These are phyloP conservation scores for Cremastinae sp. DNA, from an alignment of 2,888 invertebrate species.

Conservation along the genomic window DNA sequence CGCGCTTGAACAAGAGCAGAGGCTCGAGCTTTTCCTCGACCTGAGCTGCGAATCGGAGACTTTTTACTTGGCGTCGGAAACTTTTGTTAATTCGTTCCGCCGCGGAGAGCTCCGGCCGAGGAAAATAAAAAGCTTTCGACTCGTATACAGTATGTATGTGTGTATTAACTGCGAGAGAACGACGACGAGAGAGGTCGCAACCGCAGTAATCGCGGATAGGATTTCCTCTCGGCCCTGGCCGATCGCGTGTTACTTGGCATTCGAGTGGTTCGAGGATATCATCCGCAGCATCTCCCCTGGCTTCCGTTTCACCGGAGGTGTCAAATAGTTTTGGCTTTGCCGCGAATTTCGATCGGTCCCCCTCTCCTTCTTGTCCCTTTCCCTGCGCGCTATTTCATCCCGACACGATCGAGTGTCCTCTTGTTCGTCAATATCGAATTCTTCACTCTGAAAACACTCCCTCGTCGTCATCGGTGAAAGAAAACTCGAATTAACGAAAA, in stretches of 20 bases:
- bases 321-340: conserved; percentile 53
- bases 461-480: no score
- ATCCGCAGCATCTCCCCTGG: conserved; percentile 40
- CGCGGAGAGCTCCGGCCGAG: conserved; percentile 12
- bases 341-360: conserved; percentile 25
- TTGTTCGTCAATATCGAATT: conserved; percentile 25
- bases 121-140: conserved; percentile 17
- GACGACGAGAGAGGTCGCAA: conserved; percentile 24
- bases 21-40: conserved; percentile 24
- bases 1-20: conserved; percentile 1
- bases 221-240: conserved; percentile 1
- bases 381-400: conserved; percentile 22
- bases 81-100: not conserved
- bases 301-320: conserved; percentile 56
- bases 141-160: conserved; percentile 19
- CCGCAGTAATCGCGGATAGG: conserved; percentile 33
- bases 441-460: no score
- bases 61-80: not conserved
- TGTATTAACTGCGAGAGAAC: conserved; percentile 7
- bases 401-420: conserved; percentile 2
- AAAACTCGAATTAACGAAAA: no score
- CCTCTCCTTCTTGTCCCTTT: conserved; percentile 5
- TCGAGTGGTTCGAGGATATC: conserved; percentile 48
- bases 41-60: not conserved
- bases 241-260: conserved; percentile 26